Base-by-base conservation (phyloP, 2,888 invertebrate genomes). In the Pomacea canaliculata region DNA sequence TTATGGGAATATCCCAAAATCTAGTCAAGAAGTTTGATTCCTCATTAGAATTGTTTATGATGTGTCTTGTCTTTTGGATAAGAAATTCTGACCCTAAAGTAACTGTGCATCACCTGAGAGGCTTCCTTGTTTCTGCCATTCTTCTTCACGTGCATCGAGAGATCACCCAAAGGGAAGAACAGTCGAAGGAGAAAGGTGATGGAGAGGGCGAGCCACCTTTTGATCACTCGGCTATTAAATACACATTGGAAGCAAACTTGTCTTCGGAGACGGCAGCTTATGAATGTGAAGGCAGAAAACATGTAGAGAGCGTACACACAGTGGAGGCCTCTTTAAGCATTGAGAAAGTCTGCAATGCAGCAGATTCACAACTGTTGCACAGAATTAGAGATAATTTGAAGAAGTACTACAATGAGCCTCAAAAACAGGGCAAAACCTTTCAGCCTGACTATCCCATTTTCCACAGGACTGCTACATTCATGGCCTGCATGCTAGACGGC, bases 381-480 rank as follows among this genome's bases (percentile, higher is more conserved):
- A 63, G 70, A 49, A 27, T 80, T n/a, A 71, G 73, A 13, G 71
- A 79, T 37, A 81, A 79, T 70, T 78, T 84, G 68, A 77, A 74
- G 63, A 84, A 83, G 63, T 85, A 84, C 74, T 71, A 81, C 66
- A 70, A 71, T 10, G 73, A 79, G 12, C 71, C 73, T 16, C 83
- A 83, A 13, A 59, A 71, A 27, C 78, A 83, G 49, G 84, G 80
- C 70, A 66, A 78, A 60, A 82, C 79, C n/a, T 81, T 81, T 67
- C 78, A 71, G 12, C 81, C 87, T 12, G 79, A 86, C 27, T 72
- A 82, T 5, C 60, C 72, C 9, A 73, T 83, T 49, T 76, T 86
- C 63, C 91, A 91, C 80, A 86, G 84, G 27, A 88, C 88, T 68
- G 83, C 88, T 19, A 90, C 91, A 82, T 86, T 89, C 68, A 91